Evolutionary conservation across 2,888 invertebrate genomes (phyloP), one percentile per base, ranked within the genome.

Genomic region (Rosalia funebris): DNA sequence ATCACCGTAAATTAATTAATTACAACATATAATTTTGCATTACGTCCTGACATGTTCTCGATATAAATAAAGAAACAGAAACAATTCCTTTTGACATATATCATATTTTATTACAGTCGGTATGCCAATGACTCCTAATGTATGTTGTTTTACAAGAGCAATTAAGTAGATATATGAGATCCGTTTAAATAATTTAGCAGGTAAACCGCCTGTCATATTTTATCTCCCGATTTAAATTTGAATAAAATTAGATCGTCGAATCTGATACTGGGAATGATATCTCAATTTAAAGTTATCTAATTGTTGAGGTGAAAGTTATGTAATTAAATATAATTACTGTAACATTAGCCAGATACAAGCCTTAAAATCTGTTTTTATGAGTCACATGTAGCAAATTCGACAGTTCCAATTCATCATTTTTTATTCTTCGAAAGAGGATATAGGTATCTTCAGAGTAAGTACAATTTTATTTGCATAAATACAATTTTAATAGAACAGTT

Each of bases 241-340:
- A 20, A 44, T 41, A 16, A 17, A 25, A 44, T 25, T 25, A 44
- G 44, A 44, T 44, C 12, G 9, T 25, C 1, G 4, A 20, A 25
- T 2, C 7, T 20, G 25, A 25, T 44, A 44, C 12, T 1, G 17
- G 44, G 4, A 44, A 25, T 4, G 20, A 44, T 44, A 20, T 1
- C 25, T 44, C 20, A 14, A 44, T 25, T 44, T 25, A 25, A 44
- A 20, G 19, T 1, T 44, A 25, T 44, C 19, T 19, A 19, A 44
- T 44, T 25, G 44, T 44, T 25, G 11, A 20, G 1, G 25, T 25
- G 44, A 44, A 44, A 44, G 44, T 25, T 44, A 44, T 34, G 11
- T 34, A 34, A 34, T 34, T 34, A 34, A 34, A 34, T 25, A 7
- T 25, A 25, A 7, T 25, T 25, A 25, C n/a, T n/a, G n/a, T n/a